Evolutionary conservation across 1,140 invertebrate species (phyloP), one percentile per base, ranked within the genome.

Genomic region (Pseudomyrmex flavicornis): DNA sequence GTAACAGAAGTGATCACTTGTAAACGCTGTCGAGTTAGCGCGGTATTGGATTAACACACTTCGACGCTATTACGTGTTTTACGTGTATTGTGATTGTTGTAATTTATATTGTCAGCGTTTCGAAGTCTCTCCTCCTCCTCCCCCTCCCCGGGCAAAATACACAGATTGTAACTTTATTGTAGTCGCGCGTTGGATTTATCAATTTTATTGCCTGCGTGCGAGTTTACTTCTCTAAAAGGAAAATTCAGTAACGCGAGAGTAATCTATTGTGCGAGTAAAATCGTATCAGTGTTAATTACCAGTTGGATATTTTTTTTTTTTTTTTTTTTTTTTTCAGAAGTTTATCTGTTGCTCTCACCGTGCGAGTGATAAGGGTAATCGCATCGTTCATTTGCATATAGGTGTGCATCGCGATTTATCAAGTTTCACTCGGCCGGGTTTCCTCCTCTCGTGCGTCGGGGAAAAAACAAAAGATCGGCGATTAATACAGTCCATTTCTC

Each of bases 401-500:
- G 35, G 35, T 35, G 35, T 35, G 35, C 35, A 35, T 35, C 35
- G 35, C 20, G 68, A 79, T 79, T 79, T 70, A 79, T 79, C 65
- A 79, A 70, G 52, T 48, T 70, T 54, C 65, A 26, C 52, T 3
- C 44, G 17, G 44, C 35, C 58, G 44, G 44, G 35, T 7, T 35
- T 35, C 35, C 3, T 35, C 44, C 52, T 58, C 69, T 26, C 69
- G 26, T 12, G 66, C 54, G 12, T 26, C 46, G 20, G 1, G 44
- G 1, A 3, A 44, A 26, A 22, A 35, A 35, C 20, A 61, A 80
- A 48, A 35, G 5, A 80, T 80, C 54, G 66, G 15, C 66, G 44
- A 80, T 72, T 61, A 80, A 58, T 70, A 79, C 44, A 80, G 12
- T 2, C 13, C 20, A 58, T 48, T 79, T 61, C n/a, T n/a, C n/a